A percentile compares a stretch with the other conserved stretches of the same genome.
Conservation (phyloP, 2,888 invertebrate species). For the Parnassius orleans region DNA sequence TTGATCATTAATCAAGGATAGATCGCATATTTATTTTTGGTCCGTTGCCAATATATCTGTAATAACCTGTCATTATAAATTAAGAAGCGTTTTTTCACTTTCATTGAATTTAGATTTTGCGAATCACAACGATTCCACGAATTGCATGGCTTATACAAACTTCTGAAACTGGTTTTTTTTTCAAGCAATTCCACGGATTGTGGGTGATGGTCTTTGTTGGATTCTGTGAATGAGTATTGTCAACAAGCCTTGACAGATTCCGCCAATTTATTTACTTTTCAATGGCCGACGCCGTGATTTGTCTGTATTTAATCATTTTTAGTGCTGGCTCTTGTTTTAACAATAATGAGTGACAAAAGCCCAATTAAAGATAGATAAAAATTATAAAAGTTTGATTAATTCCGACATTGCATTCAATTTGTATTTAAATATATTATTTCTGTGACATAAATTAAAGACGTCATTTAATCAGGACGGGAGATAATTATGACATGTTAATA, state of each 20-base stretch:
- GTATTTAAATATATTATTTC: too few species aligned
- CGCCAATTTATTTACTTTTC: constrained; percentile 4
- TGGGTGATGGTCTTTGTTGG: constrained; percentile 18
- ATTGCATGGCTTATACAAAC: not conserved
- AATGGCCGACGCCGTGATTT: not conserved
- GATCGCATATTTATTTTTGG: too few species aligned
- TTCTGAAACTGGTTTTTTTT: constrained; percentile 13
- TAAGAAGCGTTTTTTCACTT: not conserved
- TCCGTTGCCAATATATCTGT: not conserved
- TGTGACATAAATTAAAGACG: too few species aligned
- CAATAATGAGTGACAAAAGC: too few species aligned
- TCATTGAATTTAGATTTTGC: not conserved
- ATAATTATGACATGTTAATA: too few species aligned
- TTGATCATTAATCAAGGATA: too few species aligned
- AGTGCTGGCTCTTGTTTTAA: too few species aligned
- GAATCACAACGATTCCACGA: constrained; percentile 5
- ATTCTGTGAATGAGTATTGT: constrained; percentile 21
- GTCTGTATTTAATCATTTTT: not conserved
- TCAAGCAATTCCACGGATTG: constrained; percentile 11
- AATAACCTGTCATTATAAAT: constrained; percentile 13
- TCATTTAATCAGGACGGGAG: too few species aligned
- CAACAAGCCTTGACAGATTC: not conserved
- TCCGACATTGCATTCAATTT: too few species aligned
- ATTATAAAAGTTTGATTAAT: too few species aligned
- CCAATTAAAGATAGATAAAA: too few species aligned